Evolutionary conservation across 2,888 invertebrate genomes (phyloP).

Genomic region (Rhingia campestris): DNA sequence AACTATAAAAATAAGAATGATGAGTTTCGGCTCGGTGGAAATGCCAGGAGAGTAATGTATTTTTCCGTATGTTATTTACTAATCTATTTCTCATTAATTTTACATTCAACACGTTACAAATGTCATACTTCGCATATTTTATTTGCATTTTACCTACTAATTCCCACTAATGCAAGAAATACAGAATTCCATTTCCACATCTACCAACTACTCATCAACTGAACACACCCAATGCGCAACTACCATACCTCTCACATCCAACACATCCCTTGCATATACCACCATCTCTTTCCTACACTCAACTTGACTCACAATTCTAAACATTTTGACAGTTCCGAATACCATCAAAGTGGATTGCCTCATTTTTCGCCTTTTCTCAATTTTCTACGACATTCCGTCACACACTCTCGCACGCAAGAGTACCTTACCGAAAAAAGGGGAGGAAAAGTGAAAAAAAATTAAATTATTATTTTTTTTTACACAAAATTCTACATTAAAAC

Average conservation of each 20-base stretch:
- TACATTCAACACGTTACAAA: no score
- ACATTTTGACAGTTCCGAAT: conserved; percentile 72
- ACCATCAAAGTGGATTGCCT: conserved; percentile 64
- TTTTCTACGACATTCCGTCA: conserved; percentile 77
- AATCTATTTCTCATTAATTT: no score
- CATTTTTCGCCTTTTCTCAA: conserved; percentile 67
- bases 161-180: no score
- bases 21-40: no score
- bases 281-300: conserved; percentile 22
- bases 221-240: conserved; percentile 32
- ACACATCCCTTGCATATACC: conserved; percentile 10
- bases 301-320: conserved; percentile 40
- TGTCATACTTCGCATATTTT: no score
- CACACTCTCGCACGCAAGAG: conserved; percentile 75
- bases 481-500: conserved; percentile 49
- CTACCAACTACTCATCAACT: not conserved
- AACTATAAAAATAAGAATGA: no score
- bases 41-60: no score
- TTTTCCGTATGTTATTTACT: no score
- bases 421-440: conserved; percentile 69
- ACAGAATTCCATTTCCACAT: not conserved
- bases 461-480: conserved; percentile 54
- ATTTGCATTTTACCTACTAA: no score
- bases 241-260: not conserved
- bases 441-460: conserved; percentile 65